Evolutionary conservation across 2,113 vertebrate species (phyloP), one percentile per base, ranked within the genome.

Genomic region (Muntiacus muntjak): DNA sequence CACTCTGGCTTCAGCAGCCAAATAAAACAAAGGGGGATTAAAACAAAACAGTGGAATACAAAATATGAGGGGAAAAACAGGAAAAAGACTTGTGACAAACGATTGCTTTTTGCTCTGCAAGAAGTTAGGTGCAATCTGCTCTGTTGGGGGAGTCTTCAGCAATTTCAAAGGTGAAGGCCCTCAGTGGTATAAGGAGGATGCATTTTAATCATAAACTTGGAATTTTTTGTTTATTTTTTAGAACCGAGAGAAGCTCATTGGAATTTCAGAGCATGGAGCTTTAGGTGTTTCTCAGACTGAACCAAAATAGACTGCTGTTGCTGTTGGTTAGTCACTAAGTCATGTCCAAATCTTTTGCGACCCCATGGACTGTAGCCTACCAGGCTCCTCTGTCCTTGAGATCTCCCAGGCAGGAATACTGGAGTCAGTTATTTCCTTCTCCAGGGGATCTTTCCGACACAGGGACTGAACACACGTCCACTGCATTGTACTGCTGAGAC

Each of bases 21-120:
- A 98, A 97, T 60, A 97, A 99, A 98, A 98, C 91, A 98, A 98
- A 98, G 30, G 12, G 47, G 88, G 91, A 98, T 97, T 98, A 94
- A 97, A 98, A 98, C 92, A 98, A 97, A 99, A 98, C 1, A 15
- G 94, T 92, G 95, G 97, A 98, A 96, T 98, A 89, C 93, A 96
- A 96, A 97, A 67, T 96, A 74, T 36, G 23, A 13, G 55, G 7
- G 21, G 25, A 8, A 19, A 64, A 45, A 50, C 40, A 86, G 33
- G 55, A 79, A 93, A 92, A 94, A 89, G 79, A 91, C 36, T 85
- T 91, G 16, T 67, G 76, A 94, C 91, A 95, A 95, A 96, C 1
- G 54, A 55, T 74, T 82, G 87, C 14, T 36, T 88, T 15, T 84
- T 54, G 28, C 79, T 74, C 50, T 87, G 81, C 81, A 82, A 84